phyloP scores from a whole-genome alignment of 2,888 invertebrate species.

The Lycophotia porphyrea region DNA sequence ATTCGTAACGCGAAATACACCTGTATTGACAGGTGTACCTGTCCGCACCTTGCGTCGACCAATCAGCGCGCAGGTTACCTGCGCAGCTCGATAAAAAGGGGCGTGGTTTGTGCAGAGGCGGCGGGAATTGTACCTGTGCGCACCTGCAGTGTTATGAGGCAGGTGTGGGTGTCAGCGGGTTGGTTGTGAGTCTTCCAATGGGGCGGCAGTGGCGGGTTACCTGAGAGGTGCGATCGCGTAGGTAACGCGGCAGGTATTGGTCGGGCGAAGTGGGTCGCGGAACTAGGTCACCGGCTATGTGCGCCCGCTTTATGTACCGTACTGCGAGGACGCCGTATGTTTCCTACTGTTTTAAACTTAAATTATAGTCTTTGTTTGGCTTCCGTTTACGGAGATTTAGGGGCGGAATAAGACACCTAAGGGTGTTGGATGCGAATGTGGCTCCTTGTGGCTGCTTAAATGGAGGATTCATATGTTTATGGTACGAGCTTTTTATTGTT shows the following conservation, averaged over 20 bases:
- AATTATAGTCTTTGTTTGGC: conserved; percentile 64
- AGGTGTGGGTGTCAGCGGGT: conserved; percentile 77
- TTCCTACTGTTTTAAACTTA: conserved; percentile 61
- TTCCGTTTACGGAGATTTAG: conserved; percentile 59
- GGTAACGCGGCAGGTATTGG: conserved; percentile 78
- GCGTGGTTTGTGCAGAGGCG: conserved; percentile 81
- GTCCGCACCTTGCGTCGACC: conserved; percentile 80
- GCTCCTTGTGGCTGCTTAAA: conserved; percentile 35
- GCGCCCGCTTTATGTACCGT: conserved; percentile 40
- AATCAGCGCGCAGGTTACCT: conserved; percentile 89
- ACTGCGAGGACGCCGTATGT: conserved; percentile 43
- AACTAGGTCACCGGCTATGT: conserved; percentile 74
- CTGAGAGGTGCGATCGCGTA: conserved; percentile 77
- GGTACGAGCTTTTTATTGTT: conserved; percentile 13
- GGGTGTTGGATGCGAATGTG: conserved; percentile 49
- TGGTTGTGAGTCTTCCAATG: conserved; percentile 77
- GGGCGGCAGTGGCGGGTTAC: conserved; percentile 69
- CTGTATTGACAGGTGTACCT: conserved; percentile 83
- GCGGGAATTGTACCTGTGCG: conserved; percentile 77
- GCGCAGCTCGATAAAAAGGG: conserved; percentile 89
- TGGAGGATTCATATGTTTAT: conserved; percentile 38
- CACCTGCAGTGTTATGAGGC: conserved; percentile 78
- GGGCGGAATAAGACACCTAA: conserved; percentile 51
- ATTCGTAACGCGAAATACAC: conserved; percentile 75
- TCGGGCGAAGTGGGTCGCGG: conserved; percentile 70